Evolutionary conservation across 2,888 invertebrate genomes (phyloP), one percentile per base, ranked within the genome.

Genomic region (Nyleta sp.): DNA sequence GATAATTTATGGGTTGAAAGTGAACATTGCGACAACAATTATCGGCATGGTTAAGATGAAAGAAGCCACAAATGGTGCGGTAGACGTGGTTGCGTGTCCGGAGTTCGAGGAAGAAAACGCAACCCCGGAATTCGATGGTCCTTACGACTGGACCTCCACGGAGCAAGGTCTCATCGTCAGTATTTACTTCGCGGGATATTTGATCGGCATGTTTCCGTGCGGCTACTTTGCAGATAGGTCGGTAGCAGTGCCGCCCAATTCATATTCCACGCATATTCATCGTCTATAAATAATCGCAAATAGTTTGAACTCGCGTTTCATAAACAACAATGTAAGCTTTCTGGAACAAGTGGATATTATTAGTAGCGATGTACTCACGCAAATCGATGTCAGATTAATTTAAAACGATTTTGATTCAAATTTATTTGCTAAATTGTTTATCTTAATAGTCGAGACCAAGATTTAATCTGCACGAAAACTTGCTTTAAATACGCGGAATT

Each of bases 171-270:
- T 88, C 15, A 81, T 90, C 5, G 73, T 89, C 74, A 89, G 89
- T 68, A 83, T 89, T 31, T 90, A 90, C 60, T 90, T 90, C 60
- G 88, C 87, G 5, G 90, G 90, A 28, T 90, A 90, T 46, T 82
- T 90, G 24, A 35, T 88, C 1, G 90, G 90, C 31, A 90, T 89
- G 89, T 88, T 89, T 73, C 89, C 90, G 0, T 78, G 86, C 0
- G 90, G 90, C 60, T 90, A 89, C 50, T 88, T 89, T 38, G 83
- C 90, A 2, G 89, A 90, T 82, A 84, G 90, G 90, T 90, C 46
- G 53, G 87, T 84, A 20, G n/a, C n/a, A n/a, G 7, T 11, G 17
- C 22, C 10, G 18, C 13, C 17, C 13, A 33, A 31, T 57, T 38
- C 33, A 40, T 22, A 33, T n/a, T 53, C 31, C 31, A 48, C 42